Percentiles rank a stretch among this genome's conserved stretches.
These are phyloP conservation scores for Leucoraja erinaceus DNA, from an alignment of 2,113 vertebrate genomes.

Conservation along the genomic window DNA sequence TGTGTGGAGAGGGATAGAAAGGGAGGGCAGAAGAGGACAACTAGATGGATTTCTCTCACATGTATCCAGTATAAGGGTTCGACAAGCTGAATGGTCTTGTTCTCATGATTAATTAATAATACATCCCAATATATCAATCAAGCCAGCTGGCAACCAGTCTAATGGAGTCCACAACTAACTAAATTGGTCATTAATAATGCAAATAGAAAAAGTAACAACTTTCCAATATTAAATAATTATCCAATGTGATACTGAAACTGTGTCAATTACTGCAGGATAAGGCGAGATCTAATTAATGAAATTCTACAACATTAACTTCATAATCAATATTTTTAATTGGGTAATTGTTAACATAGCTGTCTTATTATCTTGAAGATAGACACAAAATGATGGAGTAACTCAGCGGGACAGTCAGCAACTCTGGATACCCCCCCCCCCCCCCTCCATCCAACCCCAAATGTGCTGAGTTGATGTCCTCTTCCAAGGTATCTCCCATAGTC, in stretches of 20 bases:
- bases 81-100: too few relatives aligned
- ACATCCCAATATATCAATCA: background rate
- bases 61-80: too few relatives aligned
- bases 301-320: background rate
- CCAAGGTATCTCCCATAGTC: background rate
- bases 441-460: background rate
- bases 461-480: background rate
- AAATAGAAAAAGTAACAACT: background rate
- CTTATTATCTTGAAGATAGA: too few relatives aligned
- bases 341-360: background rate
- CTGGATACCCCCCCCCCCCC: too few relatives aligned
- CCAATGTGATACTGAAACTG: background rate
- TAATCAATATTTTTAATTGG: background rate
- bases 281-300: background rate
- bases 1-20: too few relatives aligned
- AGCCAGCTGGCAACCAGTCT: background rate
- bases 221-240: conserved; percentile 9
- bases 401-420: too few relatives aligned
- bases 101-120: too few relatives aligned
- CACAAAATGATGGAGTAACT: too few relatives aligned
- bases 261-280: conserved; percentile 2
- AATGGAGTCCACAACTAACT: background rate
- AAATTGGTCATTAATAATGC: background rate
- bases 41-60: too few relatives aligned
- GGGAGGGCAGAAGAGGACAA: too few relatives aligned